A percentile compares a stretch with the other conserved stretches of the same genome.
phyloP scores from a whole-genome alignment of 2,113 vertebrate genomes.

The Seriola quinqueradiata region DNA sequence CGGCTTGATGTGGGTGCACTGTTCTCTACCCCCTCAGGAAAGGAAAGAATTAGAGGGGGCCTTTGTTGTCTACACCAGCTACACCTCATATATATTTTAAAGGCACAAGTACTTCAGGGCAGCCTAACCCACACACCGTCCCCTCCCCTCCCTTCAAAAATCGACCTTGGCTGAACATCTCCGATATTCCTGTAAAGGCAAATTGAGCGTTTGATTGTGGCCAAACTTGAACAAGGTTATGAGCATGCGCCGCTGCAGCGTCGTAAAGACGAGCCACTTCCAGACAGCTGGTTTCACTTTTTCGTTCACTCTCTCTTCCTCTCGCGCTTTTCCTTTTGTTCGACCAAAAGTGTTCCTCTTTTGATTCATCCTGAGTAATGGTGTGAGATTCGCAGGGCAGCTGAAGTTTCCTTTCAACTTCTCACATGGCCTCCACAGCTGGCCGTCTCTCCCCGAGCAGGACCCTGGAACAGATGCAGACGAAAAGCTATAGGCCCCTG shows the following conservation, averaged over 20 bases:
- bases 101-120: slow-evolving; percentile 53
- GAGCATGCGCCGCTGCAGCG: slow-evolving; percentile 61
- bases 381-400: slow-evolving; percentile 85
- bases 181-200: slow-evolving; percentile 81
- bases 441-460: slow-evolving; percentile 54
- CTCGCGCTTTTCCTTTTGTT: slow-evolving; percentile 70
- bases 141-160: slow-evolving; percentile 16
- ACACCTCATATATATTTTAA: slow-evolving; percentile 79
- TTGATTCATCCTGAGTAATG: slow-evolving; percentile 91
- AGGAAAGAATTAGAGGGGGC: slow-evolving; percentile 67
- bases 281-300: slow-evolving; percentile 91
- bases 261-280: slow-evolving; percentile 81
- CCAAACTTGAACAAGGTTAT: slow-evolving; percentile 65
- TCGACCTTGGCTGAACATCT: slow-evolving; percentile 66
- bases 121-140: background rate
- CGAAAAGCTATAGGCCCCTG: slow-evolving; percentile 38
- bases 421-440: slow-evolving; percentile 72
- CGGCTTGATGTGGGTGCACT: slow-evolving; percentile 74
- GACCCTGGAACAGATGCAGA: slow-evolving; percentile 64
- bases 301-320: slow-evolving; percentile 80
- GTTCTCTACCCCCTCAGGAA: slow-evolving; percentile 59
- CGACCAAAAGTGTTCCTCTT: slow-evolving; percentile 87
- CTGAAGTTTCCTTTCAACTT: slow-evolving; percentile 79
- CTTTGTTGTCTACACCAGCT: slow-evolving; percentile 79
- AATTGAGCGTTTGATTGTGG: slow-evolving; percentile 80